These are phyloP conservation scores for Holothuria scabra DNA, from an alignment of 53 echinoderm and acorn worm genomes.

Conservation along the genomic window DNA sequence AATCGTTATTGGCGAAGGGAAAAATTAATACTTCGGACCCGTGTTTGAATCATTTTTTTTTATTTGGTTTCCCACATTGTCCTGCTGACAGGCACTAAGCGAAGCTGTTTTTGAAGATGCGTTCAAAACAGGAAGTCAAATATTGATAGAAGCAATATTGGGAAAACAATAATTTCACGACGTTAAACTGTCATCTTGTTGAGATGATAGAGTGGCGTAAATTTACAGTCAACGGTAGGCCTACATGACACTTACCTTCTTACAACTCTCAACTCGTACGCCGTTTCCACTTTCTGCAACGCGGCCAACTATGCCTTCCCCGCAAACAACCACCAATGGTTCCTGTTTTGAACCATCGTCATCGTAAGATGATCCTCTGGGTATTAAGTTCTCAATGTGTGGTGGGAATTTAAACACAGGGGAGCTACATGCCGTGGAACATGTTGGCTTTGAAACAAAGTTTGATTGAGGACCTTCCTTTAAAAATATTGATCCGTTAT, in stretches of 20 bases:
- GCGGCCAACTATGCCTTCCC: conserved; percentile 79
- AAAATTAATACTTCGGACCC: too few species aligned
- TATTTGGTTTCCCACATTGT: too few species aligned
- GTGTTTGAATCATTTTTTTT: too few species aligned
- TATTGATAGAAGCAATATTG: too few species aligned
- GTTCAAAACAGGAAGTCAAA: too few species aligned
- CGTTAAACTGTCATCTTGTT: too few species aligned
- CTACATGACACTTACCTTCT: conserved; percentile 73
- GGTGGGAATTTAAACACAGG: conserved; percentile 52
- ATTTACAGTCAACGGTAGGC: not conserved
- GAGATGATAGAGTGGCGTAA: too few species aligned
- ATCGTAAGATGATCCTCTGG: conserved; percentile 59
- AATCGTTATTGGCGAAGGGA: too few species aligned
- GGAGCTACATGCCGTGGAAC: not conserved
- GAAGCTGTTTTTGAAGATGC: too few species aligned
- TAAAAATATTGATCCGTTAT: conserved; percentile 73
- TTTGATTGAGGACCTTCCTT: conserved; percentile 93
- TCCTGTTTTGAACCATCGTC: conserved; percentile 65
- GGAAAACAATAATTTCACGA: too few species aligned
- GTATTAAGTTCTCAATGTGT: conserved; percentile 43
- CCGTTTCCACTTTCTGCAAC: conserved; percentile 82
- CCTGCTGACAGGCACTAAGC: too few species aligned
- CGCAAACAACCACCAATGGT: conserved; percentile 66
- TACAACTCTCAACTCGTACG: conserved; percentile 73
- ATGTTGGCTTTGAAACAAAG: conserved; percentile 46